Conservation (phyloP, 2,113 vertebrate genomes). For the Axis porcinus region DNA sequence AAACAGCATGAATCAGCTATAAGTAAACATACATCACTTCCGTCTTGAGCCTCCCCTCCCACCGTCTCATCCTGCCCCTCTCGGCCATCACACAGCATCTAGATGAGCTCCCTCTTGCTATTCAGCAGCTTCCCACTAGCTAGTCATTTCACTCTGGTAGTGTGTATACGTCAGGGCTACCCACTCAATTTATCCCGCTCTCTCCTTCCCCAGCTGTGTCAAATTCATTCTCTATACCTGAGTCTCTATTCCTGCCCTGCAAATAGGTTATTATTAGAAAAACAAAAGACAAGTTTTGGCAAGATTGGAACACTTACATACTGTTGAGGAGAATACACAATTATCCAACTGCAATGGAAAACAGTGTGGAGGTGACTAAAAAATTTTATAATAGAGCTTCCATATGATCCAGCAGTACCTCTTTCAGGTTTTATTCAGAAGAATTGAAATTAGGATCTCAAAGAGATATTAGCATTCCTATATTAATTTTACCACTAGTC, state of each 20-base stretch:
- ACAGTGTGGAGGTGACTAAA: neutral
- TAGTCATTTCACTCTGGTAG: neutral
- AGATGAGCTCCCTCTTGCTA: neutral
- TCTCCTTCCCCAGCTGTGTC: neutral
- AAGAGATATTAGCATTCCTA: neutral
- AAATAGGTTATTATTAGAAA: neutral
- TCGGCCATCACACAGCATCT: neutral
- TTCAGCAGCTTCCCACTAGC: neutral
- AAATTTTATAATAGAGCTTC: neutral
- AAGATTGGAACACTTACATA: neutral
- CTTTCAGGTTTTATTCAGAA: neutral
- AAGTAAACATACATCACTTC: neutral
- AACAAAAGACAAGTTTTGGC: neutral
- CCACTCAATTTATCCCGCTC: neutral
- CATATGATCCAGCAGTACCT: neutral
- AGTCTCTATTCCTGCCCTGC: neutral
- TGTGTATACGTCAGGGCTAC: neutral
- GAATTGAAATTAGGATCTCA: neutral
- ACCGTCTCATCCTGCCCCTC: neutral
- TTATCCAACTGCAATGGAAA: neutral
- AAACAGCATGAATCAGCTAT: neutral
- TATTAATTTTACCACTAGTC: neutral
- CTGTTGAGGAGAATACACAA: neutral
- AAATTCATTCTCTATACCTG: neutral
- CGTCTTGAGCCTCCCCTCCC: neutral